These are phyloP conservation scores for Agrochola macilenta DNA, from an alignment of 2,888 invertebrate genomes.

Conservation along the genomic window DNA sequence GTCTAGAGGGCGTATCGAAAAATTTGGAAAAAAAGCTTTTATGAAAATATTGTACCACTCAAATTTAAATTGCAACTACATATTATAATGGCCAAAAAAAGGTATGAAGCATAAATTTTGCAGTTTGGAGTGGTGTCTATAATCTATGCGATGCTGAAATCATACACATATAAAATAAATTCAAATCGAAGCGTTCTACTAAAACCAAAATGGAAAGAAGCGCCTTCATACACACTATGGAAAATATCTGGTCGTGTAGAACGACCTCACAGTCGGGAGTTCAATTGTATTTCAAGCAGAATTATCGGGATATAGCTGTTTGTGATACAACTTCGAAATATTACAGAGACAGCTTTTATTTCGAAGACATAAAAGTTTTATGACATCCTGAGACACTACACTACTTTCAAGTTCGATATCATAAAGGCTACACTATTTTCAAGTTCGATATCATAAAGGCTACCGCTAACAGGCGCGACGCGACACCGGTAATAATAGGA, in stretches of 20 bases:
- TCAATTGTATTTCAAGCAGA: conserved; percentile 48
- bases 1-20: conserved; percentile 81
- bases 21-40: conserved; percentile 82
- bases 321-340: conserved; percentile 62
- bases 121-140: conserved; percentile 80
- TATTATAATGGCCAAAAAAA: conserved; percentile 78
- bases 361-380: conserved; percentile 46
- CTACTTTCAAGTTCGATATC: background rate
- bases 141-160: conserved; percentile 85
- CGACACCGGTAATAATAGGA: too few species aligned
- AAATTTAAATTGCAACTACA: conserved; percentile 79
- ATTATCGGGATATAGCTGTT: conserved; percentile 52
- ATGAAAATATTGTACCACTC: conserved; percentile 77
- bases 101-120: conserved; percentile 83
- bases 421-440: background rate
- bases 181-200: conserved; percentile 84
- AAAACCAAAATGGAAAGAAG: conserved; percentile 83
- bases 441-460: background rate
- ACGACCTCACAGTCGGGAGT: conserved; percentile 62
- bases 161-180: conserved; percentile 85
- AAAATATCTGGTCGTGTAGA: conserved; percentile 69
- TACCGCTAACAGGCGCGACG: too few species aligned
- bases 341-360: conserved; percentile 53
- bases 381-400: background rate
- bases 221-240: conserved; percentile 75